A percentile compares a stretch with the other conserved stretches of the same genome.
Evolutionary conservation across 2,113 vertebrate genomes (phyloP).

Genomic region (Puma concolor): DNA sequence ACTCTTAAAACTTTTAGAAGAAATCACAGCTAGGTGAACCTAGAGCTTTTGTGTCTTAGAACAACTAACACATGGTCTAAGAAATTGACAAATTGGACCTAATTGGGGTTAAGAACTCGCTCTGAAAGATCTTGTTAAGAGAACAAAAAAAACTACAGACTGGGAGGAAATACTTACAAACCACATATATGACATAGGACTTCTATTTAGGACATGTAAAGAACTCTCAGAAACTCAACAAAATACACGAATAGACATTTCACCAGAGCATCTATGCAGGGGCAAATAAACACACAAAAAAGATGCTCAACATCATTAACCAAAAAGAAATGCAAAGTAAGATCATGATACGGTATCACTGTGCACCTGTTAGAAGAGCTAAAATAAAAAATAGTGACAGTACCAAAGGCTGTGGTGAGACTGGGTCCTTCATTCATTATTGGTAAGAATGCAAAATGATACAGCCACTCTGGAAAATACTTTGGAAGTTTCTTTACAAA

Average conservation of each 20-base stretch:
- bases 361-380: neutral
- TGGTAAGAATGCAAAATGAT: neutral
- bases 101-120: neutral
- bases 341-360: neutral
- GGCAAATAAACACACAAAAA: neutral
- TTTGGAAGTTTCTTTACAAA: conserved; percentile 14
- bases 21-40: neutral
- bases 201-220: neutral
- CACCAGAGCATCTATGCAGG: neutral
- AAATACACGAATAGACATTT: neutral
- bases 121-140: neutral
- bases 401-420: neutral
- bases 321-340: neutral
- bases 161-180: neutral
- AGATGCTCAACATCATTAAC: neutral
- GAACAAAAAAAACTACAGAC: neutral
- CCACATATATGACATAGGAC: neutral
- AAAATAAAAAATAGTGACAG: neutral
- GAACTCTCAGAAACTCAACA: neutral
- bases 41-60: neutral
- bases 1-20: neutral
- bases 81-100: neutral
- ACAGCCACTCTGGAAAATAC: neutral
- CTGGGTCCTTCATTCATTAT: neutral
- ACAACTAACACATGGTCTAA: neutral